A percentile compares a stretch with the other conserved stretches of the same genome.
Evolutionary conservation across 2,888 invertebrate genomes (phyloP).

Genomic region (Nomada ruficornis): DNA sequence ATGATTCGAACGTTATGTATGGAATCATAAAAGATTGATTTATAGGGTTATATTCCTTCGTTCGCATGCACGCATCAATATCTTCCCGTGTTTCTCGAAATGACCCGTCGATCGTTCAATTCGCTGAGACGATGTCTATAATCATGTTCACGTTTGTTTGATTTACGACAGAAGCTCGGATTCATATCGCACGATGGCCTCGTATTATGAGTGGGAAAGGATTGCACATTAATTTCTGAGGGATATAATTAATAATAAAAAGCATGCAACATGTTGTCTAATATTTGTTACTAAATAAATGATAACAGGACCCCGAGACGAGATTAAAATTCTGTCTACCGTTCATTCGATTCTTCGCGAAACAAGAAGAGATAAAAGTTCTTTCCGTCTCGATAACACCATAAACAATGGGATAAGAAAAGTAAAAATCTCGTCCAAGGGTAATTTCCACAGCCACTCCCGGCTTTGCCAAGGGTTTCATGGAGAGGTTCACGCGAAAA

Average conservation of each 20-base stretch:
- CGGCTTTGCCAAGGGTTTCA: background rate
- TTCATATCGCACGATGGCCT: background rate
- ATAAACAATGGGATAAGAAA: background rate
- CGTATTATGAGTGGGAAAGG: background rate
- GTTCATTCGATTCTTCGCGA: background rate
- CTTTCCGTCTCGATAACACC: background rate
- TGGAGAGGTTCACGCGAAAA: background rate
- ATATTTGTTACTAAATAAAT: background rate
- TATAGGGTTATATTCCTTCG: slow-evolving; percentile 2
- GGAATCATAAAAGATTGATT: slow-evolving; percentile 20
- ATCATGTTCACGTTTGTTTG: background rate
- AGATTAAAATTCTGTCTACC: slow-evolving; percentile 1
- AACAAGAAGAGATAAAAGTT: background rate
- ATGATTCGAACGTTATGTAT: slow-evolving; percentile 18
- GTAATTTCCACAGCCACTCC: slow-evolving; percentile 19
- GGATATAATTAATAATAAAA: background rate
- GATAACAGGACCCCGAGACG: slow-evolving; percentile 30
- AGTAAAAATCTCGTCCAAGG: slow-evolving; percentile 36
- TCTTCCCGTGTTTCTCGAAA: slow-evolving; percentile 3
- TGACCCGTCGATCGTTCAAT: background rate
- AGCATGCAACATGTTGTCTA: slow-evolving; percentile 13
- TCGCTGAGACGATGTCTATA: background rate
- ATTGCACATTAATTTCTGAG: background rate
- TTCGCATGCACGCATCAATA: background rate
- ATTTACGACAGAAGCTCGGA: too few relatives aligned